A percentile compares a stretch with the other conserved stretches of the same genome.
Evolutionary conservation across 2,797 vertebrate genomes (phyloP).

Genomic region (Novumbra hubbsi): DNA sequence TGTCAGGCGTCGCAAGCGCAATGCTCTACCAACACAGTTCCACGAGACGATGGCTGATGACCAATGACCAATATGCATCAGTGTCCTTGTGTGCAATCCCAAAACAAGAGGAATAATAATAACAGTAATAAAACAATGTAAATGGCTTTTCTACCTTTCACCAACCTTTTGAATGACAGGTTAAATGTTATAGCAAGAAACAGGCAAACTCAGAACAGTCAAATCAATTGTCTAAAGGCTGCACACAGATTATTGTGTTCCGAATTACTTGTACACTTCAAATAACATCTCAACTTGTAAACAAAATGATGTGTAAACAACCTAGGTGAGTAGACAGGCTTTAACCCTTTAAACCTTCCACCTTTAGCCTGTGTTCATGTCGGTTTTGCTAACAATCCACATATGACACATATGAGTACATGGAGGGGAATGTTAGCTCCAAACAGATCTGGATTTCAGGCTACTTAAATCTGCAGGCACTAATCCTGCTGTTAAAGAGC

Average conservation of each 20-base stretch:
- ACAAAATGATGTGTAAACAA: neutral
- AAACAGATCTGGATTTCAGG: neutral
- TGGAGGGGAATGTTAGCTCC: neutral
- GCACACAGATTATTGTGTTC: neutral
- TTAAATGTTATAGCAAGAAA: neutral
- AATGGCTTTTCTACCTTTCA: neutral
- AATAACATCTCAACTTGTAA: neutral
- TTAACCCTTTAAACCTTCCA: neutral
- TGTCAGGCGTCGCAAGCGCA: no score
- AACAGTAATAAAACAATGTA: neutral
- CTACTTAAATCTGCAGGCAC: slow-evolving; percentile 2
- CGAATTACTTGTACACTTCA: neutral
- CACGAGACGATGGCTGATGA: no score
- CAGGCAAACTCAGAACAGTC: neutral
- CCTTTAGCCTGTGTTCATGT: neutral
- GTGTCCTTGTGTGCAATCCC: neutral
- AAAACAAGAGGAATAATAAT: no score
- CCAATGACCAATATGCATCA: neutral
- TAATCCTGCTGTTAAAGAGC: slow-evolving; percentile 1
- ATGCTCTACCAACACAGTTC: no score
- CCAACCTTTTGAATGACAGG: neutral
- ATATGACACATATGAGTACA: neutral
- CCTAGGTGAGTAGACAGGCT: neutral
- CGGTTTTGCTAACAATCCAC: neutral
- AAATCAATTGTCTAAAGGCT: neutral